Base-by-base conservation (phyloP, 2,888 invertebrate species). In the Pristionchus exspectatus region DNA sequence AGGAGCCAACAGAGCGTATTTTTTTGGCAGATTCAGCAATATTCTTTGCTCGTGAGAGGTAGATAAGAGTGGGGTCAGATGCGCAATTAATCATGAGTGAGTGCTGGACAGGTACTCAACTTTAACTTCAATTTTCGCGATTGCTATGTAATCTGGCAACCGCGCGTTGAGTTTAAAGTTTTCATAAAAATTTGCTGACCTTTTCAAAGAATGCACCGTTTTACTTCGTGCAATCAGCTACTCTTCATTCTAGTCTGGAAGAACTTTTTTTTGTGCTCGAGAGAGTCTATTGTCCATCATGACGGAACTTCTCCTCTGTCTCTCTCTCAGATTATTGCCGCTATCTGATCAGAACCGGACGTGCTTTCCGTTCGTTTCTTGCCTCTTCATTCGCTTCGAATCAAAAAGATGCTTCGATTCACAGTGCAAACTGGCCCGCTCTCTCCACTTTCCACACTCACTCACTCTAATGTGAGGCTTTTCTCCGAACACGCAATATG, bases 311-410 rank as follows among this genome's bases (percentile, higher is more conserved):
- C 44, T 50, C 44, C 12, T 50, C 44, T 50, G 12, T n/a, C 63
- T 63, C n/a, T 69, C 69, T 72, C 74, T 21, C 74, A 74, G 74
- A 38, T 74, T 38, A 74, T 44, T 74, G 63, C 74, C 74, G 33
- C 74, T 74, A 74, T 74, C 74, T 1, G 44, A 44, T 81, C 81
- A 54, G 81, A 81, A 81, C 81, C 81, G 81, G 81, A 81, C 81
- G n/a, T 50, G 16, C 21, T 1, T 50, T 77, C 81, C 81, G 54
- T 81, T 27, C 50, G 38, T 50, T 81, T 81, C 81, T 77, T 72
- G 30, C 44, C 5, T 44, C 24, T 27, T 81, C 81, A 81, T 81
- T 27, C 50, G 24, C 44, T 44, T 27, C 81, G 27, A 27, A 81
- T n/a, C 24, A 50, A 54, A 44, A 54, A 81, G 77, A 77, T n/a